Conservation (phyloP, 2,888 invertebrate genomes). For the Merodon equestris region DNA sequence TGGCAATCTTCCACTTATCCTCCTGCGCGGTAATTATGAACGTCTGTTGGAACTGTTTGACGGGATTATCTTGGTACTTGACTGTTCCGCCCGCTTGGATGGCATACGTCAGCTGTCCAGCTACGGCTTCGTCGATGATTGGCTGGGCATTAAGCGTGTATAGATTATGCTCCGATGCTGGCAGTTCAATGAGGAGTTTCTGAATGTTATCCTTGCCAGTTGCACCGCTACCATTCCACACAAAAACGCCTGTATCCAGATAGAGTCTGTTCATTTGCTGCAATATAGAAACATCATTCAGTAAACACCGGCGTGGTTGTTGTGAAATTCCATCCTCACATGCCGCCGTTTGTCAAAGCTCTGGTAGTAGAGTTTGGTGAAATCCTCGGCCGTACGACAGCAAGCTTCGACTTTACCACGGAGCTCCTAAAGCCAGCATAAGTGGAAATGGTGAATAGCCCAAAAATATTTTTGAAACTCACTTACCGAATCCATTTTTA, state of each 20-base stretch:
- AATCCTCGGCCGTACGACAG: constrained; percentile 91
- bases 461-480: not conserved
- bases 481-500: constrained; percentile 59
- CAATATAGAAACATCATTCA: too few species aligned
- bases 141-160: constrained; percentile 93
- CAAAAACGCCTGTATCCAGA: constrained; percentile 88
- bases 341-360: constrained; percentile 92
- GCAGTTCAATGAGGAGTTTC: constrained; percentile 91
- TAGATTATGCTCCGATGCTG: constrained; percentile 87
- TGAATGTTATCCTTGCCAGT: constrained; percentile 90
- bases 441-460: not conserved
- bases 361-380: constrained; percentile 93
- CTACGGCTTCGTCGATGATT: constrained; percentile 86
- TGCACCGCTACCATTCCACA: constrained; percentile 95
- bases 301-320: too few species aligned
- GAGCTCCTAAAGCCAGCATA: constrained; percentile 79
- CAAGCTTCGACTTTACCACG: constrained; percentile 88
- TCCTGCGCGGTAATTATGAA: constrained; percentile 92
- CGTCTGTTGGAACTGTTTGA: constrained; percentile 89
- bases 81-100: constrained; percentile 92
- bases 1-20: constrained; percentile 96
- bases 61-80: constrained; percentile 82
- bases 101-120: constrained; percentile 88
- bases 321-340: constrained; percentile 79
- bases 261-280: constrained; percentile 89